phyloP scores from a whole-genome alignment of 2,797 vertebrate genomes.

The Crenuchus spilurus region DNA sequence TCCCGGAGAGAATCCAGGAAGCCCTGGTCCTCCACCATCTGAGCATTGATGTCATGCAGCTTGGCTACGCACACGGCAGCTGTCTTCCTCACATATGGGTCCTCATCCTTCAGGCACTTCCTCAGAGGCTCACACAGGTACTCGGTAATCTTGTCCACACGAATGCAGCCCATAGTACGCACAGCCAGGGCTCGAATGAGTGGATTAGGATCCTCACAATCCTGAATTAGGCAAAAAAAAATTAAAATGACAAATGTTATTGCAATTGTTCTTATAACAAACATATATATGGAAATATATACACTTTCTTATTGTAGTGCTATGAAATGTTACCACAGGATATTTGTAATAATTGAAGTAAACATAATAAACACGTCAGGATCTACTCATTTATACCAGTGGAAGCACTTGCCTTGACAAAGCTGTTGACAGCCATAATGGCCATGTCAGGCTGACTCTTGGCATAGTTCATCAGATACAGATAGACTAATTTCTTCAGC shows the following conservation, averaged over 20 bases:
- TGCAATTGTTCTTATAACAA: too few relatives aligned
- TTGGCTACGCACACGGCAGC: slow-evolving; percentile 97
- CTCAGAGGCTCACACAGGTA: slow-evolving; percentile 96
- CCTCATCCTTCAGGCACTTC: slow-evolving; percentile 97
- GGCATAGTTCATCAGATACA: slow-evolving; percentile 98
- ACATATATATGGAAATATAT: too few relatives aligned
- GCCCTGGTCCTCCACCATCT: slow-evolving; percentile 99
- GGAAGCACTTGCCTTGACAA: slow-evolving; percentile 87
- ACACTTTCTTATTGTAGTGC: too few relatives aligned
- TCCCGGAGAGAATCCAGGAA: slow-evolving; percentile 96
- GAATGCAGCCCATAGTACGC: slow-evolving; percentile 97
- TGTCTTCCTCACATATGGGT: slow-evolving; percentile 96
- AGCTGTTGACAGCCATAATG: slow-evolving; percentile 99
- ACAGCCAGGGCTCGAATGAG: slow-evolving; percentile 95
- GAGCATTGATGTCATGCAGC: slow-evolving; percentile 97
- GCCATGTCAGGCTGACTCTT: slow-evolving; percentile 99
- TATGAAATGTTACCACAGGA: too few relatives aligned
- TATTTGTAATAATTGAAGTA: too few relatives aligned
- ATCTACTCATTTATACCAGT: background rate
- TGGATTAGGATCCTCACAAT: slow-evolving; percentile 98
- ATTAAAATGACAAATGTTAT: too few relatives aligned
- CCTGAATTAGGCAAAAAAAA: slow-evolving; percentile 70
- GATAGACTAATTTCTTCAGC: slow-evolving; percentile 96
- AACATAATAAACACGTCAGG: background rate
- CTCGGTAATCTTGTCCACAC: slow-evolving; percentile 97